A percentile compares a stretch with the other conserved stretches of the same genome.
Conservation (phyloP, 2,888 invertebrate species). For the Allygus modestus region DNA sequence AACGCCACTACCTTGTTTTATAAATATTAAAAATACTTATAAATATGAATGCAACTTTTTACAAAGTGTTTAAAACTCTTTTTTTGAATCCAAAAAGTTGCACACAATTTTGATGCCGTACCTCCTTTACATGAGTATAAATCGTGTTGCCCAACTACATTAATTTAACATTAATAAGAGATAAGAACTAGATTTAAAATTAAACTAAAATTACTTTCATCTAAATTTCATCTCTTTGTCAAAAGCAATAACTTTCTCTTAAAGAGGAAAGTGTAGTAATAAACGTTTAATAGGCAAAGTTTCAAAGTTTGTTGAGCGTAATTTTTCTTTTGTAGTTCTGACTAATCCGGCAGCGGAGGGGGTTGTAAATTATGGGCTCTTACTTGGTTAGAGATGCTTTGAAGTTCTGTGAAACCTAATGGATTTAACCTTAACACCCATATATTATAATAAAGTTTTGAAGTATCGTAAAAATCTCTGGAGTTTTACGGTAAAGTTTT, state of each 20-base stretch:
- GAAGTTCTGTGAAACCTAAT: conserved; percentile 41
- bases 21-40: too few relatives aligned
- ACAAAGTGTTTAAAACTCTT: too few relatives aligned
- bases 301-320: conserved; percentile 57
- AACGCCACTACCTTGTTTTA: too few relatives aligned
- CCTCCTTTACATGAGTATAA: too few relatives aligned
- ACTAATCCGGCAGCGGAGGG: conserved; percentile 45
- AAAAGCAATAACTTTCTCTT: conserved; percentile 50
- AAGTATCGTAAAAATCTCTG: conserved; percentile 47
- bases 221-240: not conserved
- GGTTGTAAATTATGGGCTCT: conserved; percentile 53
- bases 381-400: conserved; percentile 38
- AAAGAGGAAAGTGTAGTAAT: conserved; percentile 50
- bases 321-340: conserved; percentile 59
- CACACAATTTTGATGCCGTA: too few relatives aligned
- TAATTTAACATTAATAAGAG: too few relatives aligned
- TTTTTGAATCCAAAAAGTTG: too few relatives aligned
- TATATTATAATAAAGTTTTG: conserved; percentile 37
- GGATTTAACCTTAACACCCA: conserved; percentile 14
- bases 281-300: conserved; percentile 60
- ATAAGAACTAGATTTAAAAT: not conserved
- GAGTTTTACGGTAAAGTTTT: conserved; percentile 58
- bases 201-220: conserved; percentile 13
- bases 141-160: too few relatives aligned
- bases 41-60: too few relatives aligned